Conservation (phyloP, 2,797 vertebrate genomes). For the Triplophysa yarkandensis region DNA sequence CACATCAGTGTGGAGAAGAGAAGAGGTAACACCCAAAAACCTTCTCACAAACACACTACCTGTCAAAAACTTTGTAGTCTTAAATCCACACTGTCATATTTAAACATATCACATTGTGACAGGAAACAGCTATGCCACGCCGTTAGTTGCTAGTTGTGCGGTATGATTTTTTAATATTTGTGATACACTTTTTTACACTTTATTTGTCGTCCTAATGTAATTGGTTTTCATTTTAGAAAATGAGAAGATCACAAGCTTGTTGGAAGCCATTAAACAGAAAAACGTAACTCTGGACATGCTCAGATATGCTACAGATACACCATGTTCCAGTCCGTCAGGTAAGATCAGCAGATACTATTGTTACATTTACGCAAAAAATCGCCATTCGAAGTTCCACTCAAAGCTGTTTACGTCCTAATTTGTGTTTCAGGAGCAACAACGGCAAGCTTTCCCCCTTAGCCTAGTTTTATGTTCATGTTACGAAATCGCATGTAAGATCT, state of each 20-base stretch:
- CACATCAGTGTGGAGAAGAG: slow-evolving; percentile 90
- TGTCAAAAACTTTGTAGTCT: neutral
- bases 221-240: slow-evolving; percentile 78
- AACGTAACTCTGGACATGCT: slow-evolving; percentile 81
- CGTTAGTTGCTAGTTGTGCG: neutral
- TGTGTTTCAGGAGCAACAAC: no score
- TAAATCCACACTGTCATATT: neutral
- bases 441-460: no score
- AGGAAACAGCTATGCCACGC: neutral
- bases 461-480: no score
- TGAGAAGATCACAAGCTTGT: slow-evolving; percentile 89
- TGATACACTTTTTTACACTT: no score
- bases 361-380: no score
- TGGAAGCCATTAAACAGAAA: slow-evolving; percentile 94
- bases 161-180: no score
- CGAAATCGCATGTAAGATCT: no score
- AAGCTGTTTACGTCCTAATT: no score
- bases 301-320: slow-evolving; percentile 76
- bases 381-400: no score
- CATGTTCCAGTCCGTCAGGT: slow-evolving; percentile 86
- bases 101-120: neutral
- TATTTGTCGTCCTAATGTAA: no score
- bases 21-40: slow-evolving; percentile 75
- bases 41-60: neutral
- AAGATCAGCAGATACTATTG: no score